A percentile compares a stretch with the other conserved stretches of the same genome.
Evolutionary conservation across 2,888 invertebrate genomes (phyloP).

Genomic region (Ariolimax columbianus): DNA sequence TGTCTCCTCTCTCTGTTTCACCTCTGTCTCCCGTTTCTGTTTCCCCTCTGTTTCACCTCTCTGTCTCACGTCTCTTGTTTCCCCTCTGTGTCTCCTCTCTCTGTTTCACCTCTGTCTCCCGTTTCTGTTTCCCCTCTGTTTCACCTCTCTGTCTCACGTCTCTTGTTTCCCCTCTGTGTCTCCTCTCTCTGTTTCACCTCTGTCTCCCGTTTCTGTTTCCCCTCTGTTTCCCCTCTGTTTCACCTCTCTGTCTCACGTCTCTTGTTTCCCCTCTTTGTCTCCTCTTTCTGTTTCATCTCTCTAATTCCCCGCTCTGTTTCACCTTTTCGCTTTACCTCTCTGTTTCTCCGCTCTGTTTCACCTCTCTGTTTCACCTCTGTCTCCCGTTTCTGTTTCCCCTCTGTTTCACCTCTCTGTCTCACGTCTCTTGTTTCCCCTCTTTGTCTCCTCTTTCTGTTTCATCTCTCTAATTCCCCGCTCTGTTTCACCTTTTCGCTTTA

Average conservation of each 20-base stretch:
- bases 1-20: too few species aligned
- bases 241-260: not conserved
- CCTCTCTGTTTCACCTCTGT: not conserved
- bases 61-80: not conserved
- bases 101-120: not conserved
- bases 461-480: not conserved
- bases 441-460: not conserved
- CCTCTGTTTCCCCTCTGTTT: not conserved
- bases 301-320: constrained; percentile 3
- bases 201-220: not conserved
- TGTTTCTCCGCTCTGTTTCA: too few species aligned
- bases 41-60: too few species aligned
- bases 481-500: too few species aligned
- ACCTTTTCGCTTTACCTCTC: not conserved
- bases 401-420: too few species aligned
- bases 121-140: not conserved
- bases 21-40: too few species aligned
- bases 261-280: not conserved
- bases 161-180: not conserved
- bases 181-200: not conserved
- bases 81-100: not conserved
- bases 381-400: not conserved
- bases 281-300: not conserved
- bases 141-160: not conserved
- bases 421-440: too few species aligned